phyloP scores from a whole-genome alignment of 2,888 invertebrate genomes.

The Idaea straminata region DNA sequence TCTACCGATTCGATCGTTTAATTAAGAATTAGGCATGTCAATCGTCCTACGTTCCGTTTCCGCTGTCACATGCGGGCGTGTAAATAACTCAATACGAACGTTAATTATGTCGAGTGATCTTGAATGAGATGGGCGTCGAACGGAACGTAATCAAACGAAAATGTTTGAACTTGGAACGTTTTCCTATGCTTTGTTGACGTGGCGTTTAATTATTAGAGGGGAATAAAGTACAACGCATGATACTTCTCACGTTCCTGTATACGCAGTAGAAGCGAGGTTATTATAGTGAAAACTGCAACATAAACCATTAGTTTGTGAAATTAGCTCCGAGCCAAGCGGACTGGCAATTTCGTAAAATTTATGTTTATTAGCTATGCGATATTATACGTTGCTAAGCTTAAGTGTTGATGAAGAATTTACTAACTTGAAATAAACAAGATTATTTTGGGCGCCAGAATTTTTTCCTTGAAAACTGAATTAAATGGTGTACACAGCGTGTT shows the following conservation, averaged over 20 bases:
- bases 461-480: neutral
- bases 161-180: slow-evolving; percentile 54
- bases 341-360: neutral
- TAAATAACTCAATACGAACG: slow-evolving; percentile 73
- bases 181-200: slow-evolving; percentile 22
- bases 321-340: neutral
- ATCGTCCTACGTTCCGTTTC: slow-evolving; percentile 54
- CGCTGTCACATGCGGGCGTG: slow-evolving; percentile 68
- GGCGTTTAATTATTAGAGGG: slow-evolving; percentile 17
- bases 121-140: slow-evolving; percentile 54
- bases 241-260: neutral
- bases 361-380: neutral
- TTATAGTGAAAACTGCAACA: neutral
- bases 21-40: slow-evolving; percentile 46
- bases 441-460: neutral
- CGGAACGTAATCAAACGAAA: slow-evolving; percentile 53
- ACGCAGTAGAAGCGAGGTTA: neutral
- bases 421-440: neutral
- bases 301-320: slow-evolving; percentile 1
- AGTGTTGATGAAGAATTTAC: neutral
- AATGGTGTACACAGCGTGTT: neutral
- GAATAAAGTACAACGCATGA: neutral
- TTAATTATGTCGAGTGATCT: slow-evolving; percentile 74
- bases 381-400: neutral
- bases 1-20: slow-evolving; percentile 21